Evolutionary conservation across 2,113 vertebrate genomes (phyloP), one percentile per base, ranked within the genome.

Genomic region (Muntiacus muntjak): DNA sequence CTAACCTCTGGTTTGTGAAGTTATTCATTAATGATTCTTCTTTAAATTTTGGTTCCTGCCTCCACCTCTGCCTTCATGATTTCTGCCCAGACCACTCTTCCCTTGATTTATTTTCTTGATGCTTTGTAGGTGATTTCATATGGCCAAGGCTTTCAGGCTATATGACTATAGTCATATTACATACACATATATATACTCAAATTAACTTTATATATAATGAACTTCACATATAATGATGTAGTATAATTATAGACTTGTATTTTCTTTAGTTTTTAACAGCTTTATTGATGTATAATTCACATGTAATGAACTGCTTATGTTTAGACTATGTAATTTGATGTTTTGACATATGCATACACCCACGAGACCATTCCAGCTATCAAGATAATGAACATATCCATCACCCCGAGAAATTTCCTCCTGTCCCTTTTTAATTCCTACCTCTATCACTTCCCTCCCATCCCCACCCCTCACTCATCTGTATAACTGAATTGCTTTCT

Each of bases 251-350:
- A 45, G 57, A 74, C 5, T 30, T 55, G 0, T 50, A 54, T 93
- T 96, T 93, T 57, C 33, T 92, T 71, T 84, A 40, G 12, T 57
- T 89, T 93, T 36, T 84, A 94, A 94, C 11, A 91, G 10, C n/a
- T 81, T 89, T 62, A 40, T 67, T 91, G 62, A 94, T 2, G 2
- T 79, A 52, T 92, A 76, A 23, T 88, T 93, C 28, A 54, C 15
- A 58, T 62, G 12, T 64, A 87, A 54, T 55, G 9, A 91, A 85
- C 28, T 87, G 19, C 40, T 55, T 26, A 28, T 64, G 57, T 47
- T 95, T 91, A 64, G 74, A 57, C 8, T 90, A 28, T n/a, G 81
- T 14, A 81, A 8, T 85, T n/a, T 43, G 16, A 4, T 91, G n/a
- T 84, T 89, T 79, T 92, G 30, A 91, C 45, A 28, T 67, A 78